These are phyloP conservation scores for Macrochelys suwanniensis DNA, from an alignment of 2,797 vertebrate genomes.

Conservation along the genomic window DNA sequence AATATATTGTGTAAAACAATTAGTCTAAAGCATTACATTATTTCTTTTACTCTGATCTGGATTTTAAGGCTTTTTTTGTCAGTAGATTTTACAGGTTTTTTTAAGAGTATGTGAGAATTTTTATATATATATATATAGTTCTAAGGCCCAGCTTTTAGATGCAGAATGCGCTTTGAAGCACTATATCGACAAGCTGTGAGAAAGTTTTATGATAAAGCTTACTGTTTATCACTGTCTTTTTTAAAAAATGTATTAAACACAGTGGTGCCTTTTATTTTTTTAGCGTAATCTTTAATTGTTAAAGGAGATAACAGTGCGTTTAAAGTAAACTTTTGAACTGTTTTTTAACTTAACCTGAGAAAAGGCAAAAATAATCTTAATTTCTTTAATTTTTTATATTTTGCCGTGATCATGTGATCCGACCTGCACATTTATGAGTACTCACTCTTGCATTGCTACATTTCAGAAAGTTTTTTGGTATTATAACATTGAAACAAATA, in stretches of 20 bases:
- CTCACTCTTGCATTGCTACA: conserved; percentile 26
- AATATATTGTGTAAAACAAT: conserved; percentile 67
- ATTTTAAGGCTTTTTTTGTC: background rate
- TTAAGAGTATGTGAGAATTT: background rate
- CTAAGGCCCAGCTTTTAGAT: conserved; percentile 5
- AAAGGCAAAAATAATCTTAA: conserved; percentile 15
- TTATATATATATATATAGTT: background rate
- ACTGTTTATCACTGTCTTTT: conserved; percentile 14
- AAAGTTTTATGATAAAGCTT: conserved; percentile 27
- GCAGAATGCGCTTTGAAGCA: background rate
- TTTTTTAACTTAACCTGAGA: conserved; percentile 14
- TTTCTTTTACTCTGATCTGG: conserved; percentile 4
- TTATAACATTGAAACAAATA: conserved; percentile 53
- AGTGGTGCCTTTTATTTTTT: conserved; percentile 41
- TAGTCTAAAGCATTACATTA: conserved; percentile 45
- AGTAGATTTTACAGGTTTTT: background rate
- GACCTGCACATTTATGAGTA: conserved; percentile 57
- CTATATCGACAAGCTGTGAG: conserved; percentile 35
- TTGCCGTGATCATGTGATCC: conserved; percentile 27
- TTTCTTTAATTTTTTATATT: conserved; percentile 28
- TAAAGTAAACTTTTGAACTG: conserved; percentile 49
- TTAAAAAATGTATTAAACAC: background rate
- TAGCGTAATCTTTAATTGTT: conserved; percentile 21
- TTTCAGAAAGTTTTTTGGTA: conserved; percentile 55
- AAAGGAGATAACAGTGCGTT: background rate